Base-by-base conservation (phyloP, 2,888 invertebrate species). In the Conops quadrifasciatus region DNA sequence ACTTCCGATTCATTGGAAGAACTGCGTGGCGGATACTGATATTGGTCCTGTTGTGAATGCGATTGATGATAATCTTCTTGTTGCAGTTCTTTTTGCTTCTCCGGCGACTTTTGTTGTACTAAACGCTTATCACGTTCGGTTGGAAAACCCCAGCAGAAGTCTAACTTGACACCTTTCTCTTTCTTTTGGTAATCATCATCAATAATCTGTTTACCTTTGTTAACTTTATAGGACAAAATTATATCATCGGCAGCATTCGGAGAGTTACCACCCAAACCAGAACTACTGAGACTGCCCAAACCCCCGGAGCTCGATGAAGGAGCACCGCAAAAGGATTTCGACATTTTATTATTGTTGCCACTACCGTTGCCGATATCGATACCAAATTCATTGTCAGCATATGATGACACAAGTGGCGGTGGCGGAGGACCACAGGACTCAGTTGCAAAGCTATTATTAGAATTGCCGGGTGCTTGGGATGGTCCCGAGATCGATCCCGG, bases 1-100 rank as follows among this genome's bases (percentile, higher is more conserved):
- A 84, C 88, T 71, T 90, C 90, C 4, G 85, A 83, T 71, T 85
- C 85, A 71, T 85, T 94, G 84, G 94, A 94, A 78, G 94, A 93
- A 87, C 92, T 93, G 85, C 93, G 92, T 80, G 91, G 91, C 75
- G 91, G 91, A 75, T 76, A 78, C 58, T 81, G 80, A 72, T 78
- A 75, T 76, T 75, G 75, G 73, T 74, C 73, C 73, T 76, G 73
- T 85, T 75, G 66, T 64, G 75, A 74, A 49, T 75, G 73, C 28
- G 71, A 72, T 19, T 69, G 69, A 28, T 66, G 70, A 11, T 68
- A 69, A 9, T 70, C 72, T 0, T 70, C 36, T 19, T 71, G 64
- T 19, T 67, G 72, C 45, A 75, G 72, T n/a, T 74, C 69, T 0
- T 76, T 71, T n/a, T 75, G 71, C 49, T 71, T 71, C 28, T 74